These are phyloP conservation scores for Charadrius vociferus DNA, from an alignment of 2,113 vertebrate species.

Conservation along the genomic window DNA sequence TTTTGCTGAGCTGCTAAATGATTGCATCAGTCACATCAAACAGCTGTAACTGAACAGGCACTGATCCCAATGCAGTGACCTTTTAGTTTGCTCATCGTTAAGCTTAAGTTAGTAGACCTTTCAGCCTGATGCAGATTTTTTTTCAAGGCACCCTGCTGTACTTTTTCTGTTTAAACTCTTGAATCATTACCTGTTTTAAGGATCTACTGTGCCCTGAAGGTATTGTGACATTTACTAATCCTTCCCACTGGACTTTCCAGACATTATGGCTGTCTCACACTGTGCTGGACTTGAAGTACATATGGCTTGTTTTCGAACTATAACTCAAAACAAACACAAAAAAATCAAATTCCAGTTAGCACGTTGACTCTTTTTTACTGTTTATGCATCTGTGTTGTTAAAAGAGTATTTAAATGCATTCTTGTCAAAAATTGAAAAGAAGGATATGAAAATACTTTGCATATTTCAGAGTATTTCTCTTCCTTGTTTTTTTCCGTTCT, in stretches of 20 bases:
- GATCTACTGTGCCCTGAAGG: slow-evolving; percentile 42
- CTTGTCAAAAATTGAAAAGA: background rate
- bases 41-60: background rate
- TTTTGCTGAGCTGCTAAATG: background rate
- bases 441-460: background rate
- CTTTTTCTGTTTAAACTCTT: slow-evolving; percentile 29
- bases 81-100: slow-evolving; percentile 47
- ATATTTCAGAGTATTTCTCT: background rate
- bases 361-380: background rate
- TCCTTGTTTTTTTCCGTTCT: background rate
- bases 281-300: slow-evolving; percentile 36
- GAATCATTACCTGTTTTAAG: slow-evolving; percentile 65
- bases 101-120: slow-evolving; percentile 43
- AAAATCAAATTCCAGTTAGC: background rate
- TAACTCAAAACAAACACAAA: slow-evolving; percentile 5
- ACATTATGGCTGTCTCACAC: slow-evolving; percentile 31
- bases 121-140: slow-evolving; percentile 28
- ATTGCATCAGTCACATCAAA: background rate
- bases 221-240: slow-evolving; percentile 71
- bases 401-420: background rate
- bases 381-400: background rate
- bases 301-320: background rate
- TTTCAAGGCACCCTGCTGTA: slow-evolving; percentile 6
- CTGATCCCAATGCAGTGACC: background rate
- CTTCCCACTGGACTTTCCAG: slow-evolving; percentile 45